Evolutionary conservation across 2,113 vertebrate species (phyloP).

Genomic region (Casuarius casuarius): DNA sequence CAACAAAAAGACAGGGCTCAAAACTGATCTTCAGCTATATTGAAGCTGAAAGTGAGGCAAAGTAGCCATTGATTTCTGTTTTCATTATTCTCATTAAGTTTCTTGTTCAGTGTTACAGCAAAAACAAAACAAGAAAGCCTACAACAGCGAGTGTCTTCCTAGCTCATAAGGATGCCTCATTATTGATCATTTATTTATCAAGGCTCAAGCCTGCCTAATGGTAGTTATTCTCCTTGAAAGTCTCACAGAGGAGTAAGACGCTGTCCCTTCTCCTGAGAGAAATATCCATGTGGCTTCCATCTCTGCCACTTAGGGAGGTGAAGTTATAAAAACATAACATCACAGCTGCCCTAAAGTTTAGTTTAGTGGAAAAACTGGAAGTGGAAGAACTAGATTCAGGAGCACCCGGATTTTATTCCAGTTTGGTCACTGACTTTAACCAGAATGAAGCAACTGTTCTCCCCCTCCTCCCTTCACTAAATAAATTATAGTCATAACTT

Average conservation of each 20-base stretch:
- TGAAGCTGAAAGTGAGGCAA: neutral
- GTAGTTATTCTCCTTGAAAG: neutral
- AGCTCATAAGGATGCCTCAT: neutral
- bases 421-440: slow-evolving; percentile 3
- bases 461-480: slow-evolving; percentile 2
- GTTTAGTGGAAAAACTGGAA: slow-evolving; percentile 45
- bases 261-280: neutral
- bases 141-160: neutral
- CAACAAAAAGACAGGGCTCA: neutral
- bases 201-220: neutral
- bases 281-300: neutral
- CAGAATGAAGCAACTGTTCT: slow-evolving; percentile 19
- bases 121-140: neutral
- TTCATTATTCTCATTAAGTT: neutral
- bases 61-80: neutral
- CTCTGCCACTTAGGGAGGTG: neutral
- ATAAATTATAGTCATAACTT: slow-evolving; percentile 39
- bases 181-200: neutral
- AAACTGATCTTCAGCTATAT: neutral
- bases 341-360: neutral
- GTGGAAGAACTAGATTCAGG: slow-evolving; percentile 38
- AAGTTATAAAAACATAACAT: slow-evolving; percentile 32
- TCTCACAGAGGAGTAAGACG: neutral
- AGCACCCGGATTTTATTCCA: slow-evolving; percentile 35
- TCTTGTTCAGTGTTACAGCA: neutral